Percentiles rank a stretch among this genome's conserved stretches.
These are phyloP conservation scores for Poeciliopsis prolifica DNA, from an alignment of 2,113 vertebrate genomes.

Conservation along the genomic window DNA sequence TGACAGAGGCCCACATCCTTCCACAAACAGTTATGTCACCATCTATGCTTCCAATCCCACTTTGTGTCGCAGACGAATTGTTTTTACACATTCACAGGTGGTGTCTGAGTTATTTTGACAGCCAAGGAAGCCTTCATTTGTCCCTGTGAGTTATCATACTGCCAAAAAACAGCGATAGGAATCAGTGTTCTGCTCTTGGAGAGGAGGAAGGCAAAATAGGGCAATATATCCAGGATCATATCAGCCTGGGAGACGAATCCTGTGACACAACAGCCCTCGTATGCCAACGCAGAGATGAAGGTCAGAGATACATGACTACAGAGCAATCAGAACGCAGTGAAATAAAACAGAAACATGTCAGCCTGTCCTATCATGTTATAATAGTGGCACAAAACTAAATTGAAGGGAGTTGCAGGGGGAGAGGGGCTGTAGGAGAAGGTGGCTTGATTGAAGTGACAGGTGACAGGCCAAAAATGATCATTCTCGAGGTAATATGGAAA, in stretches of 20 bases:
- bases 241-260: slow-evolving; percentile 37
- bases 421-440: too few relatives aligned
- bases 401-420: neutral
- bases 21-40: slow-evolving; percentile 1
- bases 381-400: neutral
- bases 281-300: slow-evolving; percentile 3
- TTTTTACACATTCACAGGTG: slow-evolving; percentile 1
- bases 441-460: neutral
- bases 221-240: slow-evolving; percentile 36
- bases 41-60: neutral
- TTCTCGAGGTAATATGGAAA: neutral
- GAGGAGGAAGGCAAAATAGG: slow-evolving; percentile 6
- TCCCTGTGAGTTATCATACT: slow-evolving; percentile 14
- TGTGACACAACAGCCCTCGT: slow-evolving; percentile 38
- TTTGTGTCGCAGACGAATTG: neutral
- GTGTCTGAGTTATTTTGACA: slow-evolving; percentile 27
- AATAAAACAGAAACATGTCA: neutral
- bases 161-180: slow-evolving; percentile 12
- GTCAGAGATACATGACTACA: neutral
- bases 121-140: slow-evolving; percentile 27
- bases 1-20: neutral
- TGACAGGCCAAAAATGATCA: slow-evolving; percentile 15
- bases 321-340: neutral
- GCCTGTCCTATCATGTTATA: neutral
- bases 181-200: slow-evolving; percentile 33